A percentile compares a stretch with the other conserved stretches of the same genome.
Conservation (phyloP, 2,113 vertebrate species). For the Plectropomus leopardus region DNA sequence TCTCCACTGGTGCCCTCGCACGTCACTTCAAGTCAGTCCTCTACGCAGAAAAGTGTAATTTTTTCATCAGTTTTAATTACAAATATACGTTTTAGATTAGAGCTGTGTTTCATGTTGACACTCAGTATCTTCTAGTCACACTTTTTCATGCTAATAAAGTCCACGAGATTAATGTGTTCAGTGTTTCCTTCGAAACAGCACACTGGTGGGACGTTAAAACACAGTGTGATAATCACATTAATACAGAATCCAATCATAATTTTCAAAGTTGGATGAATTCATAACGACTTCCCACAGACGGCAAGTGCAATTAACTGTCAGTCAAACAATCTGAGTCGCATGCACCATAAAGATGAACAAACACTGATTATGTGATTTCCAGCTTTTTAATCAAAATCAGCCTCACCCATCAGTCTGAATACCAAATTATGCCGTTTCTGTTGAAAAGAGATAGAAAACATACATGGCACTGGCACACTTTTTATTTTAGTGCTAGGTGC, state of each 20-base stretch:
- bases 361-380: background rate
- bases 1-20: background rate
- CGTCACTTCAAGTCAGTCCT: background rate
- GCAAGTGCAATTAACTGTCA: background rate
- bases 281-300: background rate
- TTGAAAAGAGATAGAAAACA: background rate
- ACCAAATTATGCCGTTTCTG: background rate
- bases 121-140: background rate
- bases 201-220: background rate
- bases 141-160: background rate
- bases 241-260: slow-evolving; percentile 2
- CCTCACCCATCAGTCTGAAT: background rate
- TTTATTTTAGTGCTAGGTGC: background rate
- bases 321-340: background rate
- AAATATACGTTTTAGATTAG: background rate
- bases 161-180: background rate
- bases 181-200: background rate
- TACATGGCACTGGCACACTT: background rate
- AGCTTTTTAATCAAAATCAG: slow-evolving; percentile 6
- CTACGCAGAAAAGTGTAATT: background rate
- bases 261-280: background rate
- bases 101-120: background rate
- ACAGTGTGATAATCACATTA: slow-evolving; percentile 3
- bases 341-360: background rate
- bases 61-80: background rate